phyloP scores from a whole-genome alignment of 2,797 vertebrate genomes.

The Limosa lapponica region DNA sequence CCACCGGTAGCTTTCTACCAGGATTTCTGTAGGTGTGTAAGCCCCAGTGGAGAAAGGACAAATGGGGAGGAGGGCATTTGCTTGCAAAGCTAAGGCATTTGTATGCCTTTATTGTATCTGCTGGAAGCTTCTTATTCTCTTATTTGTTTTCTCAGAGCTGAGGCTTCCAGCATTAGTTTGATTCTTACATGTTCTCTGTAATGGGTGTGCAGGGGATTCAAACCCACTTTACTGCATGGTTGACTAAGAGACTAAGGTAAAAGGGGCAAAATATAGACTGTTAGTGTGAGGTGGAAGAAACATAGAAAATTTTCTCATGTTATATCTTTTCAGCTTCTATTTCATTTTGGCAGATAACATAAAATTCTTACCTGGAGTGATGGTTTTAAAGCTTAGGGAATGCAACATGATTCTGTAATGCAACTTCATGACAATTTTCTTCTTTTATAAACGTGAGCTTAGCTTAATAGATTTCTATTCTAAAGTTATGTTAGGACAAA shows the following conservation, averaged over 20 bases:
- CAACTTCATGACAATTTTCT: not conserved
- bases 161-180: not conserved
- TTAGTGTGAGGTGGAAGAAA: not conserved
- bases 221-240: not conserved
- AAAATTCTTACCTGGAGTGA: not conserved
- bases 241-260: not conserved
- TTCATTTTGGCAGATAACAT: not conserved
- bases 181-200: not conserved
- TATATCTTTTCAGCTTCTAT: not conserved
- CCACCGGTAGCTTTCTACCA: not conserved
- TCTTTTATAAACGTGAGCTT: not conserved
- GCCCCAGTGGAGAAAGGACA: not conserved
- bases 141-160: not conserved
- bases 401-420: not conserved
- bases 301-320: fast-evolving
- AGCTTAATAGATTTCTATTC: constrained; percentile 13
- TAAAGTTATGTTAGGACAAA: not conserved
- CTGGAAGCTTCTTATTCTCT: not conserved
- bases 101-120: not conserved
- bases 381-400: not conserved
- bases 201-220: not conserved
- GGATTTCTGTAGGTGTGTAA: not conserved
- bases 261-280: not conserved
- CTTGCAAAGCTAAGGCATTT: not conserved
- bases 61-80: fast-evolving